A percentile compares a stretch with the other conserved stretches of the same genome.
phyloP scores from a whole-genome alignment of 53 echinoderm and acorn worm genomes.

The Luidia sarsii region DNA sequence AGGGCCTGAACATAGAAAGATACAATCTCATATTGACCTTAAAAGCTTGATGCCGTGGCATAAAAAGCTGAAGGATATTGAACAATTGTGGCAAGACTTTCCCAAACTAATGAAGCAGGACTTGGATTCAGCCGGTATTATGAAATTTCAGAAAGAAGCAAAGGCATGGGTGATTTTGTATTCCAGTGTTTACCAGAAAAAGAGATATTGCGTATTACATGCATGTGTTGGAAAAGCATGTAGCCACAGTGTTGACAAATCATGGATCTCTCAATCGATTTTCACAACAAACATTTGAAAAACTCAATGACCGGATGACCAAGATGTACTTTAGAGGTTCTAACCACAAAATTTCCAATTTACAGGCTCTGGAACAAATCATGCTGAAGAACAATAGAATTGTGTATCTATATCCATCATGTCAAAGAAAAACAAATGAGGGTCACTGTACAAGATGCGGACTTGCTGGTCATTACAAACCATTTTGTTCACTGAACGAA shows the following conservation, averaged over 20 bases:
- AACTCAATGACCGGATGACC: slow-evolving; percentile 36
- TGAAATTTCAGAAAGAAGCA: slow-evolving; percentile 3
- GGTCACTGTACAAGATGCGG: too few species aligned
- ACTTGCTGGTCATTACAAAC: too few species aligned
- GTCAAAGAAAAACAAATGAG: neutral
- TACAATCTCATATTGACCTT: neutral
- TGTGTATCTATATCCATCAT: neutral
- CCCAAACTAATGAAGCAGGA: slow-evolving; percentile 4
- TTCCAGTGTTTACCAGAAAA: neutral
- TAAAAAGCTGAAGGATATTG: slow-evolving; percentile 12
- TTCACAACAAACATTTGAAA: slow-evolving; percentile 52
- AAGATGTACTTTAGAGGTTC: slow-evolving; percentile 26
- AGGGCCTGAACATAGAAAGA: neutral
- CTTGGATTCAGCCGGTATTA: neutral
- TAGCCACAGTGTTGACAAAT: neutral
- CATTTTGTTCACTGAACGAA: too few species aligned
- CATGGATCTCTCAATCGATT: slow-evolving; percentile 26
- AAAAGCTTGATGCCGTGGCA: slow-evolving; percentile 25
- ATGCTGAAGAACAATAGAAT: slow-evolving; percentile 25
- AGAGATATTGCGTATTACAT: slow-evolving; percentile 49
- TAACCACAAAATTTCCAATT: neutral
- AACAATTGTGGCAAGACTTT: slow-evolving; percentile 18
- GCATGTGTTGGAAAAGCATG: slow-evolving; percentile 46
- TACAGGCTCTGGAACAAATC: slow-evolving; percentile 30
- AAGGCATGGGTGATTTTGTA: slow-evolving; percentile 36